Conservation (phyloP, 92 coral and sea anemone species). For the Actinostola sp. region DNA sequence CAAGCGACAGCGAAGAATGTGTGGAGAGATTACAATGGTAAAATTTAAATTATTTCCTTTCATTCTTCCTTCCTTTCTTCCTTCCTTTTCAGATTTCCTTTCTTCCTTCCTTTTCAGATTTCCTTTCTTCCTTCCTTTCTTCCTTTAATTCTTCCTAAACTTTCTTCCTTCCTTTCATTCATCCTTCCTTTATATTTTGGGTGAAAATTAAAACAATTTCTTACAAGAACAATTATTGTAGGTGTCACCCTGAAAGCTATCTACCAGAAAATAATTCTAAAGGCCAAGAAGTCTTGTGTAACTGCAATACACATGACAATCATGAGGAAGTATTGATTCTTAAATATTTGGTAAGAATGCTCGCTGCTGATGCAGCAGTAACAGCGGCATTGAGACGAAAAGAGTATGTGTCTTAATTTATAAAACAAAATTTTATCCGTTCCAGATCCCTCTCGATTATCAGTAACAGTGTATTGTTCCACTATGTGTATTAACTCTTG, state of each 20-base stretch:
- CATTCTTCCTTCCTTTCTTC: no score
- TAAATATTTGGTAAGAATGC: conserved; percentile 30
- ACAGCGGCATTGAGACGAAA: conserved; percentile 39
- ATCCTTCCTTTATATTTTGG: no score
- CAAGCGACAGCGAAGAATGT: background rate
- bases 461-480: background rate
- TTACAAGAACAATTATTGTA: background rate
- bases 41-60: background rate
- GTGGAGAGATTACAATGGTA: conserved; percentile 21
- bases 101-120: no score
- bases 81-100: no score
- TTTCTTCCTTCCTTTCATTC: no score
- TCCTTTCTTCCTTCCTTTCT: no score
- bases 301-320: background rate
- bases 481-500: no score
- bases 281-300: background rate
- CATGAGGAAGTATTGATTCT: conserved; percentile 6
- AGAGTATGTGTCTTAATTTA: conserved; percentile 26
- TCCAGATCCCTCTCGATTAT: background rate
- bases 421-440: no score
- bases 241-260: conserved; percentile 3
- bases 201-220: background rate
- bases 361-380: conserved; percentile 34
- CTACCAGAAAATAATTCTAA: conserved; percentile 1
- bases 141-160: no score